Percentiles rank a stretch among this genome's conserved stretches.
Conservation (phyloP, 2,888 invertebrate genomes). For the Malthinus seriepunctatus region DNA sequence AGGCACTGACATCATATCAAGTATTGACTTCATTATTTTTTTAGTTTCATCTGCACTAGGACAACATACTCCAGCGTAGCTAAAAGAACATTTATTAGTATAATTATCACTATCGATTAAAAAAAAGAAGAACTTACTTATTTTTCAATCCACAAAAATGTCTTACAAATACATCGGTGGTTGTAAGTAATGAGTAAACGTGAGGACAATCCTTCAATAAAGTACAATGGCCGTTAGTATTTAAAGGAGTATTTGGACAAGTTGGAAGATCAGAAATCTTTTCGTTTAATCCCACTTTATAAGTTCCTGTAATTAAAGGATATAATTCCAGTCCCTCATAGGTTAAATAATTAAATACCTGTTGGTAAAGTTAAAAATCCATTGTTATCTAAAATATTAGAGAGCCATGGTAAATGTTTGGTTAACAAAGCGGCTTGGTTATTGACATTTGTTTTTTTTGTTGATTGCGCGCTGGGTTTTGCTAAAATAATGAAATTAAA, state of each 20-base stretch:
- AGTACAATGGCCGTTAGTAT: neutral
- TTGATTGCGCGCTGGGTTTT: no score
- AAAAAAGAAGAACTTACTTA: conserved; percentile 11
- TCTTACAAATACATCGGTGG: neutral
- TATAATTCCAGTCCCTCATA: neutral
- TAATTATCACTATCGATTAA: neutral
- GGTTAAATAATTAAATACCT: neutral
- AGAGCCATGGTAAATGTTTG: conserved; percentile 8
- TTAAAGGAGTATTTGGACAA: conserved; percentile 1
- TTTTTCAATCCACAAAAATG: conserved; percentile 15
- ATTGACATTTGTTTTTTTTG: no score
- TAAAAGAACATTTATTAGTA: neutral
- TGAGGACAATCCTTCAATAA: neutral
- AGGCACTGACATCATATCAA: no score
- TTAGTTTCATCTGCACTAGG: no score
- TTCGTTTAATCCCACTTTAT: neutral
- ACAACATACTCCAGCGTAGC: neutral
- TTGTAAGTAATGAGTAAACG: conserved; percentile 9
- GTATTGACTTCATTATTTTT: no score
- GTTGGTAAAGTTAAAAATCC: conserved; percentile 1
- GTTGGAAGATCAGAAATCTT: neutral
- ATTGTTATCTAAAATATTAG: neutral
- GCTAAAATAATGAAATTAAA: no score
- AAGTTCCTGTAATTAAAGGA: neutral
- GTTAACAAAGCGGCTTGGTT: no score